phyloP scores from a whole-genome alignment of 1,140 invertebrate species.

The Pygmarrhopalites habei region DNA sequence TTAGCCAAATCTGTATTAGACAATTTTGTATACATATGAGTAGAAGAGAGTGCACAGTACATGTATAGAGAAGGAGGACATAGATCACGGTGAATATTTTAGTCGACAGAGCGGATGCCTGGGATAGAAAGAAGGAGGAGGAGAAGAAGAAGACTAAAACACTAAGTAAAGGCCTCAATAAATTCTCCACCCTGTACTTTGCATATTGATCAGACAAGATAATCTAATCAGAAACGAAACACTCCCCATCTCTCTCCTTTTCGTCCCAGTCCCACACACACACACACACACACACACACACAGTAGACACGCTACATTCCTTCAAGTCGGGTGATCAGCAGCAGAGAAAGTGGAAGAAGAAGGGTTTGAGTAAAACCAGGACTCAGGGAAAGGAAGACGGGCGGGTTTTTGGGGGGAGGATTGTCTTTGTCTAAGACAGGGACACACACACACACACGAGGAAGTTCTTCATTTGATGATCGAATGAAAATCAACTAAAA shows the following conservation, averaged over 20 bases:
- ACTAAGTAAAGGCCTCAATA: slow-evolving; percentile 29
- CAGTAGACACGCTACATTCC: background rate
- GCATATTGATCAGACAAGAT: slow-evolving; percentile 39
- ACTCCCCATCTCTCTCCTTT: slow-evolving; percentile 18
- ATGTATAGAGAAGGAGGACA: too few relatives aligned
- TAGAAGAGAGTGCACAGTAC: too few relatives aligned
- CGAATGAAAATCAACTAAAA: slow-evolving; percentile 13
- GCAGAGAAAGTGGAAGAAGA: too few relatives aligned
- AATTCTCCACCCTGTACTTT: slow-evolving; percentile 38
- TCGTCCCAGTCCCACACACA: background rate
- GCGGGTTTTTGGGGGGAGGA: too few relatives aligned
- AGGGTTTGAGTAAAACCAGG: too few relatives aligned
- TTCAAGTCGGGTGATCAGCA: too few relatives aligned
- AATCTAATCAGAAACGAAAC: slow-evolving; percentile 39
- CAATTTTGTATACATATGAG: too few relatives aligned
- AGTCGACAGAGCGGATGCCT: background rate
- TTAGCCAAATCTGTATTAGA: too few relatives aligned
- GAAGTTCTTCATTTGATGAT: slow-evolving; percentile 19
- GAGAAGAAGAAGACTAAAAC: slow-evolving; percentile 1
- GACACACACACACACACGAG: too few relatives aligned
- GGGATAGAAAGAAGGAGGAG: background rate
- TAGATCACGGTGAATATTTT: background rate
- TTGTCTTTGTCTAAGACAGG: too few relatives aligned
- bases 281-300: too few relatives aligned
- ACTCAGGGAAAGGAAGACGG: too few relatives aligned